phyloP scores from a whole-genome alignment of 2,888 invertebrate genomes.

The Mesorhabditis belari region DNA sequence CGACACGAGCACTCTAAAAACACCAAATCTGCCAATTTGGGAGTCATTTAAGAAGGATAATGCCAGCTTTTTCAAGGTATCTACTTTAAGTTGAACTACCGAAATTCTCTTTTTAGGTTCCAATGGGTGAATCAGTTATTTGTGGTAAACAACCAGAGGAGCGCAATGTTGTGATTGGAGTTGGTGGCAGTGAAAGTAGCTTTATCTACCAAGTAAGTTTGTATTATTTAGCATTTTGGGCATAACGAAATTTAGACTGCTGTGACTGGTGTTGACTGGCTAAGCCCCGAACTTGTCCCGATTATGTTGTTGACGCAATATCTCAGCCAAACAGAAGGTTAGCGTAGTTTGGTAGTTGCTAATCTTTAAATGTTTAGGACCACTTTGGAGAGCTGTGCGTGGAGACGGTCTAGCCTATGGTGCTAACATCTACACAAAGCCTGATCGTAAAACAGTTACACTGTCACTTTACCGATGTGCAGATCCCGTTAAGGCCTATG shows the following conservation, averaged over 20 bases:
- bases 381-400: conserved; percentile 65
- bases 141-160: neutral
- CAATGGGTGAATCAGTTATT: conserved; percentile 2
- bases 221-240: neutral
- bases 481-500: conserved; percentile 72
- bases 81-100: neutral
- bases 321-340: conserved; percentile 73
- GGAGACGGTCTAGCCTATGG: conserved; percentile 79
- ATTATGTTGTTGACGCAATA: conserved; percentile 75
- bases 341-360: neutral
- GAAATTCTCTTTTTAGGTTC: conserved; percentile 1
- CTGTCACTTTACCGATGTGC: conserved; percentile 72
- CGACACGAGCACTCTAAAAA: conserved; percentile 16
- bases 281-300: conserved; percentile 67
- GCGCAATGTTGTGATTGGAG: conserved; percentile 12
- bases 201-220: conserved; percentile 21
- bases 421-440: conserved; percentile 63
- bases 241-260: conserved; percentile 63
- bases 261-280: conserved; percentile 65
- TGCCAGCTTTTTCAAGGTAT: neutral
- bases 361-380: conserved; percentile 15
- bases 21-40: neutral
- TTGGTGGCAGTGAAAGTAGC: conserved; percentile 35
- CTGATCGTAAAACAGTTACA: conserved; percentile 66
- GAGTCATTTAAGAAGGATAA: neutral